These are phyloP conservation scores for Sceliomorpha sp. DNA, from an alignment of 2,888 invertebrate genomes.

Conservation along the genomic window DNA sequence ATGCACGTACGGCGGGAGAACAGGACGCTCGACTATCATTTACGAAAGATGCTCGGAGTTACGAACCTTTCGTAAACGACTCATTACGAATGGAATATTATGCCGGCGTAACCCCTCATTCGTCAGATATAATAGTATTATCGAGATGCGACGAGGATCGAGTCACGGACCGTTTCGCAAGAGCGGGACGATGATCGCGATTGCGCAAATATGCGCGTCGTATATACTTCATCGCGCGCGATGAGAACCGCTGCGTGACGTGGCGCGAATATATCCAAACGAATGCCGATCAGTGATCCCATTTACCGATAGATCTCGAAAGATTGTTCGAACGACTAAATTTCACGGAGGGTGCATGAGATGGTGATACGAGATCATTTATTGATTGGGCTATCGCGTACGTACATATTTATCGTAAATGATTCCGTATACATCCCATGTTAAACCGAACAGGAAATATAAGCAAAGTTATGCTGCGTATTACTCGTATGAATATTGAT, in stretches of 20 bases:
- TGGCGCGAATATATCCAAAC: constrained; percentile 31
- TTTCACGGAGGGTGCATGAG: constrained; percentile 16
- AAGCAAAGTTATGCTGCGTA: too few relatives aligned
- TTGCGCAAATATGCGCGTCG: background rate
- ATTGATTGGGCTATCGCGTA: background rate
- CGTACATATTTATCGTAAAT: too few relatives aligned
- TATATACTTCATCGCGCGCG: background rate
- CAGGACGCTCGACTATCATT: constrained; percentile 22
- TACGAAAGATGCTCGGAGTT: constrained; percentile 15
- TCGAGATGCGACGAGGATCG: constrained; percentile 1
- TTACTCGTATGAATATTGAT: too few relatives aligned
- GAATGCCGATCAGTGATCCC: constrained; percentile 38
- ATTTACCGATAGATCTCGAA: constrained; percentile 40
- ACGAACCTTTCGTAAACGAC: constrained; percentile 23
- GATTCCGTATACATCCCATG: too few relatives aligned
- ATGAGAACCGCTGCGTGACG: constrained; percentile 33
- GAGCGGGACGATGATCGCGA: background rate
- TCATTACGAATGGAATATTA: constrained; percentile 4
- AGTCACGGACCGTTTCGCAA: constrained; percentile 11
- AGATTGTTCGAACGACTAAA: constrained; percentile 27
- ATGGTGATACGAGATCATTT: constrained; percentile 25
- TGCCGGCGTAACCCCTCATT: background rate
- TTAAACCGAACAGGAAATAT: too few relatives aligned
- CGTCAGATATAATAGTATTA: constrained; percentile 4
- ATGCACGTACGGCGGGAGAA: constrained; percentile 16